phyloP scores from a whole-genome alignment of 2,113 vertebrate species.

The Heloderma charlesbogerti region DNA sequence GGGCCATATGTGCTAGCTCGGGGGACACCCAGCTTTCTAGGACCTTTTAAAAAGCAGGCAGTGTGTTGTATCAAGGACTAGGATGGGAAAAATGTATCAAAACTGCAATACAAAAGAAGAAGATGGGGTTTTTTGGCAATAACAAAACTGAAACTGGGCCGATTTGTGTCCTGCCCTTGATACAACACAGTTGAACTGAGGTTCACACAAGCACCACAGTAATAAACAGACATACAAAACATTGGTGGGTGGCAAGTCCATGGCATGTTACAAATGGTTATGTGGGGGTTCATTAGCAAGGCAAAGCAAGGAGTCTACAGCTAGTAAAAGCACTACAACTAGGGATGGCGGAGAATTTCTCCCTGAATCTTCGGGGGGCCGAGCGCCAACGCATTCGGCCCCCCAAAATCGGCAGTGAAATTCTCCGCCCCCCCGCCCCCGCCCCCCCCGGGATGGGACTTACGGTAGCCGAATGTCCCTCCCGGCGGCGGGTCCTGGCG shows the following conservation, averaged over 20 bases:
- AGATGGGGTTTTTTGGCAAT: too few species aligned
- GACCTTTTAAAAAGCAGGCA: not conserved
- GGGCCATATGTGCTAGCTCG: too few species aligned
- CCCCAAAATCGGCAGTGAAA: too few species aligned
- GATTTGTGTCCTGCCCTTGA: not conserved
- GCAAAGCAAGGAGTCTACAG: not conserved
- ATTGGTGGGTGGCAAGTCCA: not conserved
- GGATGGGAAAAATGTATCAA: not conserved
- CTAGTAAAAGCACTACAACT: not conserved
- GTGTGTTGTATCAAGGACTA: not conserved
- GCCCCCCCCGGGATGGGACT: too few species aligned
- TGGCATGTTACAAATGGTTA: not conserved
- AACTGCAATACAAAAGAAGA: not conserved
- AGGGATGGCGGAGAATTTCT: too few species aligned
- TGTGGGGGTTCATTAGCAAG: not conserved
- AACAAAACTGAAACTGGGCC: not conserved
- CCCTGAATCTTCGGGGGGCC: too few species aligned
- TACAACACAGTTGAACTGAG: not conserved
- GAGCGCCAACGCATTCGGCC: too few species aligned
- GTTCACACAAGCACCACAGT: not conserved
- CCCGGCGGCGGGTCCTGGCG: too few species aligned
- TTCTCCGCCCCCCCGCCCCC: too few species aligned
- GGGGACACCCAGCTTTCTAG: too few species aligned
- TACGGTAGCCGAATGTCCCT: too few species aligned
- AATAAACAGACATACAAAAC: not conserved